These are phyloP conservation scores for Hydrochoerus hydrochaeris DNA, from an alignment of 2,113 vertebrate species.

Conservation along the genomic window DNA sequence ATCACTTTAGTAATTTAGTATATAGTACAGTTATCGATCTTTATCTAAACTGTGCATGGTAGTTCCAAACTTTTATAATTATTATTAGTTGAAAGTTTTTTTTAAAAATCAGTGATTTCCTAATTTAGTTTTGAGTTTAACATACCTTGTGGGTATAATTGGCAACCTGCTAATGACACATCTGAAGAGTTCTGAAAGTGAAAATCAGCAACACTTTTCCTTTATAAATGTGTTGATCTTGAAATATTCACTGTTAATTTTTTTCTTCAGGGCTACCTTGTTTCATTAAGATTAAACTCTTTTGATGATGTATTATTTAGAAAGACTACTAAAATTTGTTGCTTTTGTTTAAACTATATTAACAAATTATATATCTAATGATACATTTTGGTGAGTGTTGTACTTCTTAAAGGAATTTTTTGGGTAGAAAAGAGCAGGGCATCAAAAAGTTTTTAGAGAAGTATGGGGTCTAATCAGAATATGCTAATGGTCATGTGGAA, in stretches of 20 bases:
- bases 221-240: not conserved
- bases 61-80: not conserved
- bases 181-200: not conserved
- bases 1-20: not conserved
- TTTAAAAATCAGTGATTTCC: not conserved
- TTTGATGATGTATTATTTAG: not conserved
- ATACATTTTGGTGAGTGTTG: not conserved
- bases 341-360: not conserved
- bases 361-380: not conserved
- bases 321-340: not conserved
- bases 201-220: not conserved
- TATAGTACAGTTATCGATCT: not conserved
- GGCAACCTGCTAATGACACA: not conserved
- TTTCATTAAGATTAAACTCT: not conserved
- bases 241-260: conserved; percentile 5
- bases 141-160: not conserved
- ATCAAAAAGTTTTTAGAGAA: not conserved
- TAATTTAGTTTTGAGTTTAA: conserved; percentile 21
- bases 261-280: not conserved
- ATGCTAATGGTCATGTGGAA: not conserved
- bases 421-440: fast-evolving
- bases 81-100: not conserved
- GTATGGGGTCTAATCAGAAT: not conserved
- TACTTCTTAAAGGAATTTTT: not conserved
- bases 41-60: not conserved